phyloP scores from a whole-genome alignment of 2,888 invertebrate genomes.

The Poecilobothrus nobilitatus region DNA sequence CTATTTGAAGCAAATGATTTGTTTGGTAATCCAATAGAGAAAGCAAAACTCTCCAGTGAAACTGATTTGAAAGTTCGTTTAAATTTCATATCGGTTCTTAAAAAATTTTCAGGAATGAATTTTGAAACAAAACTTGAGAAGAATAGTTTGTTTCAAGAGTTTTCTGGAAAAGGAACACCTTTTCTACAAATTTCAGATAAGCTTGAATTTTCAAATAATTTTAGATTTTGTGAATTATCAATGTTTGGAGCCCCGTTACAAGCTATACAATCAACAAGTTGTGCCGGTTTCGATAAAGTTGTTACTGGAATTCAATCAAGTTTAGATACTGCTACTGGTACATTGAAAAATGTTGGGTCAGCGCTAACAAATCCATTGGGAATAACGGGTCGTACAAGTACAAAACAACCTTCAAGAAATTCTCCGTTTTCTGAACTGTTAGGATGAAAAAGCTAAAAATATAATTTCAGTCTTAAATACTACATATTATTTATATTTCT shows the following conservation, averaged over 20 bases:
- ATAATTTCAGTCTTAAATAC: too few relatives aligned
- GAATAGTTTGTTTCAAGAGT: slow-evolving; percentile 37
- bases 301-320: slow-evolving; percentile 26
- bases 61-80: slow-evolving; percentile 58
- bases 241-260: slow-evolving; percentile 35
- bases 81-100: slow-evolving; percentile 56
- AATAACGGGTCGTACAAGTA: neutral
- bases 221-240: slow-evolving; percentile 41
- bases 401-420: too few relatives aligned
- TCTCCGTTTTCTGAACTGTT: too few relatives aligned
- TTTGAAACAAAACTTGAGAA: slow-evolving; percentile 15
- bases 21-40: slow-evolving; percentile 49
- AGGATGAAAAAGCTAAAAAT: too few relatives aligned
- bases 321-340: slow-evolving; percentile 25
- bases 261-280: slow-evolving; percentile 34
- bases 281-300: slow-evolving; percentile 30
- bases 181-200: slow-evolving; percentile 50
- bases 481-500: too few relatives aligned
- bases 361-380: neutral
- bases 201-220: slow-evolving; percentile 45
- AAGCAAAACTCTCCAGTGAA: slow-evolving; percentile 39
- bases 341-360: slow-evolving; percentile 11
- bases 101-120: slow-evolving; percentile 52
- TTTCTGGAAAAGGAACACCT: slow-evolving; percentile 43
- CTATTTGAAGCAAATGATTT: slow-evolving; percentile 59